Conservation (phyloP, 2,113 vertebrate species). For the Microcebus griseorufus region DNA sequence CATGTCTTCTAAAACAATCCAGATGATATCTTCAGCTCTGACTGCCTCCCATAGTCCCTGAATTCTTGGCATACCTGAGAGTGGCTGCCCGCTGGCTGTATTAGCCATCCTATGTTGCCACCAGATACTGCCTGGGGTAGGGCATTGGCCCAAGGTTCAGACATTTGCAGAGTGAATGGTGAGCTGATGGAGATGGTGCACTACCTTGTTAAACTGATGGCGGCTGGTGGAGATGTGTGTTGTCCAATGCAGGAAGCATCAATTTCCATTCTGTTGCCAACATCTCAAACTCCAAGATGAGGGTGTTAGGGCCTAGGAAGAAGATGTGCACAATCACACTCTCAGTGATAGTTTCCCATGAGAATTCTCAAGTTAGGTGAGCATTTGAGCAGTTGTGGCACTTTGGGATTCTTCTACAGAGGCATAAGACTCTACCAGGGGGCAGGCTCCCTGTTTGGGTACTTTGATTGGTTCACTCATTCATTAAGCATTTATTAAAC, state of each 20-base stretch:
- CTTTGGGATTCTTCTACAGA: neutral
- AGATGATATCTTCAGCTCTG: neutral
- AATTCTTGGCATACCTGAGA: neutral
- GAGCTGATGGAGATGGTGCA: neutral
- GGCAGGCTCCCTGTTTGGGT: neutral
- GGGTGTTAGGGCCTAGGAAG: no score
- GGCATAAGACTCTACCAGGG: neutral
- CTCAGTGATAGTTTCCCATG: neutral
- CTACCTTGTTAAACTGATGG: neutral
- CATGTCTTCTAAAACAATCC: neutral
- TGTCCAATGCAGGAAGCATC: neutral
- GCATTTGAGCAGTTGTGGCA: neutral
- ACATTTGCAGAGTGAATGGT: neutral
- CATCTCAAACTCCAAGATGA: neutral
- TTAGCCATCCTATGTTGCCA: neutral
- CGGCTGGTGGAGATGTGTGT: neutral
- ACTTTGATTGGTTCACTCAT: neutral
- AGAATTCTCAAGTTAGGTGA: neutral
- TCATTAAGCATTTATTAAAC: neutral
- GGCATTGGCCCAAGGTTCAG: neutral
- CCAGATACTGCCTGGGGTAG: neutral
- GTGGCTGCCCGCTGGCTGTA: neutral
- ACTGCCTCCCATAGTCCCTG: neutral
- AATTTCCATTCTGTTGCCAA: neutral
- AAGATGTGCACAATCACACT: neutral